Evolutionary conservation across 1,140 invertebrate genomes (phyloP).

Genomic region (Zelostemma sp.): DNA sequence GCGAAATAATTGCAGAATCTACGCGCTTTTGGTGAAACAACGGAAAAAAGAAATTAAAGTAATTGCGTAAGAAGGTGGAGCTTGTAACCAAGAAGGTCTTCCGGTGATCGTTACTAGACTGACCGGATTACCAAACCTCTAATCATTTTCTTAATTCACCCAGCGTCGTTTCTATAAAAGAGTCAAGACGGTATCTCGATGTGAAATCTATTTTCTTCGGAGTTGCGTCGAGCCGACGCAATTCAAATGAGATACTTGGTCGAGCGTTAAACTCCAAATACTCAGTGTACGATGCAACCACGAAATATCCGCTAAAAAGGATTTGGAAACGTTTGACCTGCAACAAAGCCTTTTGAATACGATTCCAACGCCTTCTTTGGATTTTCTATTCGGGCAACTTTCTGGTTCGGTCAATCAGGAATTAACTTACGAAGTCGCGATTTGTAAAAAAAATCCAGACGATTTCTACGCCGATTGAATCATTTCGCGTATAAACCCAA

Average conservation of each 20-base stretch:
- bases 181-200: slow-evolving; percentile 32
- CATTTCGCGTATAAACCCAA: too few species aligned
- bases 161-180: slow-evolving; percentile 19
- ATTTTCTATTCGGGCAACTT: too few species aligned
- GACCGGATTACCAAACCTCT: slow-evolving; percentile 33
- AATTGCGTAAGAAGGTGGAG: slow-evolving; percentile 23
- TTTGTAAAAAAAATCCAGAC: too few species aligned
- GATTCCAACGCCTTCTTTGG: too few species aligned
- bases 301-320: slow-evolving; percentile 40
- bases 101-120: slow-evolving; percentile 25
- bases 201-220: slow-evolving; percentile 44
- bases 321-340: too few species aligned
- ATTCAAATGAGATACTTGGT: slow-evolving; percentile 48
- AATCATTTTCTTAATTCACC: slow-evolving; percentile 32
- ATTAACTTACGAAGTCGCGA: too few species aligned
- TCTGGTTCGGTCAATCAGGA: too few species aligned
- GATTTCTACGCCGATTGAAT: too few species aligned
- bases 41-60: slow-evolving; percentile 21
- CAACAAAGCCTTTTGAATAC: too few species aligned
- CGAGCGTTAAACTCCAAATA: slow-evolving; percentile 45
- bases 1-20: slow-evolving; percentile 24
- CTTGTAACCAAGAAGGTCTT: slow-evolving; percentile 30
- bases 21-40: not conserved
- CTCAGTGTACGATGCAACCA: slow-evolving; percentile 41
- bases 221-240: slow-evolving; percentile 36